Base-by-base conservation (phyloP, 2,113 vertebrate genomes). In the Notothenia rossii region DNA sequence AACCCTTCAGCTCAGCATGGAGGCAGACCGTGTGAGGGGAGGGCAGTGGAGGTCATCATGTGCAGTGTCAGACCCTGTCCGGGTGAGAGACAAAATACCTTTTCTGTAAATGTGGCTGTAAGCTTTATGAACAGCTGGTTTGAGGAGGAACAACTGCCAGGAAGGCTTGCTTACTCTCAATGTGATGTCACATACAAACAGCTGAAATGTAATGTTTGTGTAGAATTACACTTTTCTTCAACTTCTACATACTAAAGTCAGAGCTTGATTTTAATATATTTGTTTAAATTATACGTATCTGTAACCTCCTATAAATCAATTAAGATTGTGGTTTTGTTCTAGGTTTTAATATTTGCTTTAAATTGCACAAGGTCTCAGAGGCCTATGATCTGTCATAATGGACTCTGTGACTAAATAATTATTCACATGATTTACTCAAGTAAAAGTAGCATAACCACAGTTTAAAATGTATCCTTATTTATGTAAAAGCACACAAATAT, bases 41-140 rank as follows among this genome's bases (percentile, higher is more conserved):
- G 82, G 0, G 88, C 96, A 2, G 90, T 96, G 72, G 97, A 98
- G 68, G 89, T 87, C 53, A 91, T 97, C 82, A 88, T 96, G 91
- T 99, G 98, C 79, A 98, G 95, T 48, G 48, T 95, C 3, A 93
- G 93, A 46, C 97, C 96, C 3, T 99, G 98, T 79, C 98, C 98
- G 88, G 97, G 98, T 99, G 72, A 94, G 89, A n/a, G 36, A 70
- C 5, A 45, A 56, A 8, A 67, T 20, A 11, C 2, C 0, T 40
- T 73, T 68, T 46, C 22, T 18, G 4, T 22, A 48, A 65, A 25
- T 46, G 10, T 10, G n/a, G 43, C 51, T 17, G 12, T 25, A 11
- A 22, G n/a, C 13, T 69, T 12, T 20, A 12, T 66, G 63, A 64
- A 48, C 49, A 49, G 62, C 2, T 17, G 45, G 14, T 18, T 17